phyloP scores from a whole-genome alignment of 1,140 invertebrate genomes.

The Cardiocondyla obscurior region DNA sequence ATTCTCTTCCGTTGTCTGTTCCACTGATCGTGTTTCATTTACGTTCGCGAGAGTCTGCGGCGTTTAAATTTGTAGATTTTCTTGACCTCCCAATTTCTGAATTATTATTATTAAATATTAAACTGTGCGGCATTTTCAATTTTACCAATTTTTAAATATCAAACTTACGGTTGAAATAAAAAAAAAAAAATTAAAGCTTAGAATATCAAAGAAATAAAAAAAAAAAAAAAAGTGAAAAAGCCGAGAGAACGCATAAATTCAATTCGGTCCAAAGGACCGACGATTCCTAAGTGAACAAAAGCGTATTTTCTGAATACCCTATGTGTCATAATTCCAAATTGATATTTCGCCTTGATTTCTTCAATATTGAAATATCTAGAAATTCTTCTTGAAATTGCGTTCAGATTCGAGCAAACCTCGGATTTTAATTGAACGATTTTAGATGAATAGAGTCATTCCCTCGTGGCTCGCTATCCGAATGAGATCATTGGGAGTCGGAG shows the following conservation, averaged over 20 bases:
- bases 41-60: background rate
- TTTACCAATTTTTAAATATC: background rate
- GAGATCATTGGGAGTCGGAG: constrained; percentile 11
- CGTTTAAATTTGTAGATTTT: background rate
- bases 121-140: background rate
- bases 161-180: background rate
- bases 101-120: too few species aligned
- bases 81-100: background rate
- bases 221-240: background rate
- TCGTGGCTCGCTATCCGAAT: constrained; percentile 2
- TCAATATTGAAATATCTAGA: background rate
- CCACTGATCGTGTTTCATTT: background rate
- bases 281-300: background rate
- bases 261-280: too few species aligned
- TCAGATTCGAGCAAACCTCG: background rate
- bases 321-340: background rate
- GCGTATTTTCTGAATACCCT: background rate
- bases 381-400: background rate
- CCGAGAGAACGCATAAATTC: background rate
- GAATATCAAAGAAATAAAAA: background rate
- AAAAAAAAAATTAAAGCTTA: too few species aligned
- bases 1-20: background rate
- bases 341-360: background rate
- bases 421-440: constrained; percentile 16
- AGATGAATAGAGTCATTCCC: constrained; percentile 1